phyloP scores from a whole-genome alignment of 2,888 invertebrate species.

The Ectemnius cavifrons region DNA sequence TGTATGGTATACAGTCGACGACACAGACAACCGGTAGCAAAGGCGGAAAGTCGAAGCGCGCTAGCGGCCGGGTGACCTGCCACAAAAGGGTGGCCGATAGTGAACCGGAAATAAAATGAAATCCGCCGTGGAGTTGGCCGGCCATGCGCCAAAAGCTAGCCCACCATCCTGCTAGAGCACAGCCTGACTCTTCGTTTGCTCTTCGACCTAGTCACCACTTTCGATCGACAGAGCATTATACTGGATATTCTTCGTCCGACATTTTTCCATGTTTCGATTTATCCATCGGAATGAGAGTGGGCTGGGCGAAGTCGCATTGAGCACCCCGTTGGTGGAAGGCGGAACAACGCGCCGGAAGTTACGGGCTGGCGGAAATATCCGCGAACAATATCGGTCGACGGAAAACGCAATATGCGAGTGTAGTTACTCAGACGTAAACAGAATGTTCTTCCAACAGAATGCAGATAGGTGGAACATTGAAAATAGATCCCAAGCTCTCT shows the following conservation, averaged over 20 bases:
- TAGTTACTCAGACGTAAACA: too few relatives aligned
- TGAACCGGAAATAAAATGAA: constrained; percentile 70
- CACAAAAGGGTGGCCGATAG: constrained; percentile 62
- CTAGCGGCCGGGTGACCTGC: constrained; percentile 40
- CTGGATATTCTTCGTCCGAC: too few relatives aligned
- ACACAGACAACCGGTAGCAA: constrained; percentile 48
- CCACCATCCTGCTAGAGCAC: constrained; percentile 27
- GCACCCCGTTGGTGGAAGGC: too few relatives aligned
- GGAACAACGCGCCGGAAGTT: too few relatives aligned
- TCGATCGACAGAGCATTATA: constrained; percentile 3
- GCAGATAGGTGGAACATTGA: too few relatives aligned
- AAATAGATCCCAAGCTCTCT: too few relatives aligned
- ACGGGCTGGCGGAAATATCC: too few relatives aligned
- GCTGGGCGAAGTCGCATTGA: constrained; percentile 13
- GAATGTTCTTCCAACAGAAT: too few relatives aligned
- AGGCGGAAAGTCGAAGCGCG: constrained; percentile 45
- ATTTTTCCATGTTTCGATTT: constrained; percentile 49
- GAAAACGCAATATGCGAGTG: too few relatives aligned
- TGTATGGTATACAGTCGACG: constrained; percentile 50
- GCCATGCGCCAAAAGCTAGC: constrained; percentile 53
- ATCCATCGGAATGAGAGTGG: constrained; percentile 47
- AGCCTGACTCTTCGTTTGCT: too few relatives aligned
- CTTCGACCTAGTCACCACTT: constrained; percentile 31
- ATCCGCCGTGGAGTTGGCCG: constrained; percentile 55
- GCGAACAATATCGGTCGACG: too few relatives aligned